Evolutionary conservation across 2,888 invertebrate species (phyloP), one percentile per base, ranked within the genome.

Genomic region (Idaea aversata): DNA sequence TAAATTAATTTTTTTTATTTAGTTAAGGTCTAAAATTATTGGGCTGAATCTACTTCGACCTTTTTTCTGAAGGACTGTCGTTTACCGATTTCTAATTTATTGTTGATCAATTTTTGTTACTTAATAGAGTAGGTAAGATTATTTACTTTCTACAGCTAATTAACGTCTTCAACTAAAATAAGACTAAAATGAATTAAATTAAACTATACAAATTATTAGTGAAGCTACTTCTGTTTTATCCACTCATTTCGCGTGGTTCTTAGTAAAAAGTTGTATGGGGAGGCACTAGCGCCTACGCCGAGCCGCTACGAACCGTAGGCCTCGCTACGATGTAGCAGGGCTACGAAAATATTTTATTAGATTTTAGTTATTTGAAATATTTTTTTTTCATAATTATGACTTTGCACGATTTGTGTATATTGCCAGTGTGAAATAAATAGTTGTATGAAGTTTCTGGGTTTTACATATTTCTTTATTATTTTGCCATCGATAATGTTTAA

Each of bases 221-320:
- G 87, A 91, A 93, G 91, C 91, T 91, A 91, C 90, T 80, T 87
- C 88, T 90, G 88, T 90, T 91, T 91, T 86, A 91, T 88, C 90
- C 90, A 87, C 90, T 92, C 91, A 92, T 92, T 93, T 90, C 90
- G 88, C 90, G 88, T 84, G 91, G 89, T 89, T 90, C 91, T 90
- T 90, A 90, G 88, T 90, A 92, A 91, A 91, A 92, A 92, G 91
- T 93, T 91, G 87, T 88, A 83, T 78, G 85, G 85, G 84, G 81
- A 76, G 79, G 75, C 81, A 82, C 82, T 81, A 82, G 82, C 86
- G 82, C 84, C 84, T 84, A 85, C 84, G 81, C 74, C 80, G 85
- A 81, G 79, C 79, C 82, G 85, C 80, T 78, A 80, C 77, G 77
- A 78, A 67, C 72, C 82, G 82, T 81, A 81, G 82, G 81, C 82